Evolutionary conservation across 2,113 vertebrate species (phyloP), one percentile per base, ranked within the genome.

Genomic region (Nycticryphes semicollaris): DNA sequence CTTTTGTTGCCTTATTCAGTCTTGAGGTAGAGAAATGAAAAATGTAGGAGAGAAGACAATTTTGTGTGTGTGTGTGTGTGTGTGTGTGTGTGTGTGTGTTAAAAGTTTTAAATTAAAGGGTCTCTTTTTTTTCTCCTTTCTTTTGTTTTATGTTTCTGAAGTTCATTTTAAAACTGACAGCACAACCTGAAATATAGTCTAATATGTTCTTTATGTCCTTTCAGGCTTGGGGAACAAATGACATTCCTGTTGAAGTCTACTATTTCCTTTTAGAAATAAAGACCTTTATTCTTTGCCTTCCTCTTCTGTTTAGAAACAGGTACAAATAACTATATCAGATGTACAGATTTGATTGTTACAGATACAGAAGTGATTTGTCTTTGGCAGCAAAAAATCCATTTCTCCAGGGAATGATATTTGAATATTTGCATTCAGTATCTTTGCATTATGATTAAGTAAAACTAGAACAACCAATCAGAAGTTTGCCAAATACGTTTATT

Each of bases 211-310:
- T 87, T 90, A 2, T 98, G 47, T 97, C 74, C 51, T 97, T 98
- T 87, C 94, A 98, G 98, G 96, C 73, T 83, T 96, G 90, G 89
- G 83, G 31, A 95, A 93, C 89, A 97, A 96, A 27, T 98, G 92
- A 98, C 91, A 60, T 87, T 90, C 86, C 45, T 73, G 8, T 51
- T 53, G 76, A 37, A 16, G 9, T 56, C 76, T 48, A 56, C 21
- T 67, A 39, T 35, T 27, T 54, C n/a, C 51, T 35, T 92, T 76
- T 56, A 84, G 48, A 73, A 72, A 59, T 6, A 30, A 67, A 87
- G 37, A 43, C 17, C 50, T 56, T 56, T 93, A 51, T 82, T 94
- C 43, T 43, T 91, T 80, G 25, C 56, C 10, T 30, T 56, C 39
- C 41, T 66, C 35, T 64, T 94, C 78, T 91, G 11, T 75, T 78